These are phyloP conservation scores for Neomonachus schauinslandi DNA, from an alignment of 2,113 vertebrate species.

Conservation along the genomic window DNA sequence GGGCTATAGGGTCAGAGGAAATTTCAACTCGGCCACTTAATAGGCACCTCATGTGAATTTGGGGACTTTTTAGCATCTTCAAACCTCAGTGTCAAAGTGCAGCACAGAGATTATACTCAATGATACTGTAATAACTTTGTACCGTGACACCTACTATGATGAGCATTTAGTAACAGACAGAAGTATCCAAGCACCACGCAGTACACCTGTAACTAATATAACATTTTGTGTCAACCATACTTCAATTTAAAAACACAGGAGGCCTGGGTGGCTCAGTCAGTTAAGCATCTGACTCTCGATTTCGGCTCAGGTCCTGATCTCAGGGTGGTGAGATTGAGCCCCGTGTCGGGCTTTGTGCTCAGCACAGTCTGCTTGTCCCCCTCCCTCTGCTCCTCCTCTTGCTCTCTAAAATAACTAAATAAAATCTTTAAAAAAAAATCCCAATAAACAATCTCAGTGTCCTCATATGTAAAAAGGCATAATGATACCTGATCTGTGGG, in stretches of 20 bases:
- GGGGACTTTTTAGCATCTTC: background rate
- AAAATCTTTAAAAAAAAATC: background rate
- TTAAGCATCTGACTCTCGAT: background rate
- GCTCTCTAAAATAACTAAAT: background rate
- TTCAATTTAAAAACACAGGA: background rate
- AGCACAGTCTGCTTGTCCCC: background rate
- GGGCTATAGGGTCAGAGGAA: fast-evolving
- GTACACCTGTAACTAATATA: background rate
- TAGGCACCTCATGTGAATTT: background rate
- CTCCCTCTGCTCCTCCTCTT: background rate
- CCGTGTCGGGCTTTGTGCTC: background rate
- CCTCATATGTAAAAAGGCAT: background rate
- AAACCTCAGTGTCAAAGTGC: background rate
- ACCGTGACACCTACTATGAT: background rate
- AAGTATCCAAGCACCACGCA: background rate
- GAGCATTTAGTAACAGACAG: background rate
- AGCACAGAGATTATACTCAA: background rate
- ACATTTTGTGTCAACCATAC: background rate
- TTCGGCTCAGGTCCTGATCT: background rate
- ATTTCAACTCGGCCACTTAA: background rate
- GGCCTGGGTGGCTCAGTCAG: background rate
- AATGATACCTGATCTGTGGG: fast-evolving
- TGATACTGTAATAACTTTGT: background rate
- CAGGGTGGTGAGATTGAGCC: background rate
- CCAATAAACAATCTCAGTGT: background rate